These are phyloP conservation scores for Crocuta crocuta DNA, from an alignment of 2,113 vertebrate genomes.

Conservation along the genomic window DNA sequence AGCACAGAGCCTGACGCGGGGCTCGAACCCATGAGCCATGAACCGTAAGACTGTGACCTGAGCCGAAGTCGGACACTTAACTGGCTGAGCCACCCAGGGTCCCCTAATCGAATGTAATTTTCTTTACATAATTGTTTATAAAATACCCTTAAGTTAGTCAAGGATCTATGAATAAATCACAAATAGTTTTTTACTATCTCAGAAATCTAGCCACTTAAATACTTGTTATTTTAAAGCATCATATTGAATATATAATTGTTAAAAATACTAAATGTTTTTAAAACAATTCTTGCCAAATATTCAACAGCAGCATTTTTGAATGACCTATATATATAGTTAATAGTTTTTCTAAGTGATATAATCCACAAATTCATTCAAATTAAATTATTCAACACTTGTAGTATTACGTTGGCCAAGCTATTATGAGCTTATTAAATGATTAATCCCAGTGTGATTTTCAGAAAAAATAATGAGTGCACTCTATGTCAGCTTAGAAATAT, in stretches of 20 bases:
- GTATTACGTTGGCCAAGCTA: slow-evolving; percentile 10
- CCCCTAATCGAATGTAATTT: background rate
- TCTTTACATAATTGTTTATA: background rate
- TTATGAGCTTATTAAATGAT: slow-evolving; percentile 36
- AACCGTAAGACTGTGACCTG: too few species aligned
- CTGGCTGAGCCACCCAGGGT: too few species aligned
- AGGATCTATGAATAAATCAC: background rate
- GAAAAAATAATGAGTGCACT: slow-evolving; percentile 57
- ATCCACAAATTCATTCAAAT: slow-evolving; percentile 7
- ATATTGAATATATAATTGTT: background rate
- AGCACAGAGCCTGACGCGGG: too few species aligned
- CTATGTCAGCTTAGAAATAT: slow-evolving; percentile 65
- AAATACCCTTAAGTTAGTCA: background rate
- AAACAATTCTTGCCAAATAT: background rate
- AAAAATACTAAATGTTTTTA: background rate
- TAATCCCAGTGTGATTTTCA: slow-evolving; percentile 48
- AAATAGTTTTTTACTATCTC: background rate
- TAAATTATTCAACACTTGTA: background rate
- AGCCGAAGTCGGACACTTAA: too few species aligned
- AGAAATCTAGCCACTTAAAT: background rate
- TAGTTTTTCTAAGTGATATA: background rate
- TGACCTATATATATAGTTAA: background rate
- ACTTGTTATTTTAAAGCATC: background rate
- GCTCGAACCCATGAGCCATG: too few species aligned
- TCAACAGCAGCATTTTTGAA: background rate